Evolutionary conservation across 2,797 vertebrate species (phyloP).

Genomic region (Otolemur crassicaudatus): DNA sequence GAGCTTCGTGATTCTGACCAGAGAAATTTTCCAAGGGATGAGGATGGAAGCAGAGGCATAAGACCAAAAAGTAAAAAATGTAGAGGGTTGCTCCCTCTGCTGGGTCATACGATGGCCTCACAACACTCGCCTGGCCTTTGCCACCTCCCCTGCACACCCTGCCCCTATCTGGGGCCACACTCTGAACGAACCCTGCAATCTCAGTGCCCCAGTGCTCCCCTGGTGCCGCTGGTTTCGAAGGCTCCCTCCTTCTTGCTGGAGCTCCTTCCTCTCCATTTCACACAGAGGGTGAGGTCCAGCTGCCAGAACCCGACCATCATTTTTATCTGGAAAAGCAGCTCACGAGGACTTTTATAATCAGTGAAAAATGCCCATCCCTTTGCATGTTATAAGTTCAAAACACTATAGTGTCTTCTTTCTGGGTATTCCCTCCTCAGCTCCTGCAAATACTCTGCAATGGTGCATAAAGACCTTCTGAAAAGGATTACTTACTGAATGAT

Average conservation of each 20-base stretch:
- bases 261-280: background rate
- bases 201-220: too few species aligned
- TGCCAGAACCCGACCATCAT: background rate
- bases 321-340: background rate
- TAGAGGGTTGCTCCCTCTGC: background rate
- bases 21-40: background rate
- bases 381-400: background rate
- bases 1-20: background rate
- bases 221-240: background rate
- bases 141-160: background rate
- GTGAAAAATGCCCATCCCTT: background rate
- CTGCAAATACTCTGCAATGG: background rate
- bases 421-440: background rate
- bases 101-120: background rate
- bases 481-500: background rate
- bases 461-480: constrained; percentile 10
- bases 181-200: background rate
- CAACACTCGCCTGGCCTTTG: background rate
- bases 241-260: background rate
- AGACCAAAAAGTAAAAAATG: background rate
- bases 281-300: background rate
- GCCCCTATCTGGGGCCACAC: background rate
- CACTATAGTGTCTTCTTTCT: background rate
- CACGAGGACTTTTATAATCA: background rate
- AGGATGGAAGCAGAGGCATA: background rate